Evolutionary conservation across 2,113 vertebrate species (phyloP).

Genomic region (Dendropsophus ebraccatus): DNA sequence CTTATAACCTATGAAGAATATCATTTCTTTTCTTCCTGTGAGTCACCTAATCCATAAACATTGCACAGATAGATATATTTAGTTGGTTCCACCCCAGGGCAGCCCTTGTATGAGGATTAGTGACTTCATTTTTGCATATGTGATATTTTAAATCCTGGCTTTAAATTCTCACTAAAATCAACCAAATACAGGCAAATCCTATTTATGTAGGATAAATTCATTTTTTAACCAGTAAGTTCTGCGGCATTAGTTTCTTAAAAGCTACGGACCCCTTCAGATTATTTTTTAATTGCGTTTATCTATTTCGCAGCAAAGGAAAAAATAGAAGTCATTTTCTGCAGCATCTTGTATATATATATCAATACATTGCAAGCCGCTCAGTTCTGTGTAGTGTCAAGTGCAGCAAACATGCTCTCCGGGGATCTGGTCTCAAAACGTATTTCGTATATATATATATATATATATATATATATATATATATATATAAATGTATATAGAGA

Average conservation of each 20-base stretch:
- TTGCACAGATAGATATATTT: not conserved
- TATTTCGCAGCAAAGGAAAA: too few species aligned
- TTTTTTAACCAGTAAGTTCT: not conserved
- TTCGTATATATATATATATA: too few species aligned
- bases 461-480: too few species aligned
- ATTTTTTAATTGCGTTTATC: too few species aligned
- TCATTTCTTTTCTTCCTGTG: not conserved
- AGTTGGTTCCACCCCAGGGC: not conserved
- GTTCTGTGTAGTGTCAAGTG: too few species aligned
- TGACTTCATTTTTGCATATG: not conserved
- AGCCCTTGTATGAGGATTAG: not conserved
- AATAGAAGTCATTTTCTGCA: too few species aligned
- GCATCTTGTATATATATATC: too few species aligned
- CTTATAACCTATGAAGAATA: not conserved
- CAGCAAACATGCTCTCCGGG: too few species aligned
- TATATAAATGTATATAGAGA: too few species aligned
- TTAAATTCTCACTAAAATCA: not conserved
- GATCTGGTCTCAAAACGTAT: too few species aligned
- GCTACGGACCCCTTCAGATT: too few species aligned
- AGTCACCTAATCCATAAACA: slow-evolving; percentile 10
- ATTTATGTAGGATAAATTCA: not conserved
- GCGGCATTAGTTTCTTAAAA: not conserved
- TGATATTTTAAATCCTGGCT: slow-evolving; percentile 4
- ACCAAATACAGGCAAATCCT: not conserved
- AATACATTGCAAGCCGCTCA: too few species aligned